Evolutionary conservation across 1,140 invertebrate species (phyloP).

Genomic region (Drosophila neocordata): DNA sequence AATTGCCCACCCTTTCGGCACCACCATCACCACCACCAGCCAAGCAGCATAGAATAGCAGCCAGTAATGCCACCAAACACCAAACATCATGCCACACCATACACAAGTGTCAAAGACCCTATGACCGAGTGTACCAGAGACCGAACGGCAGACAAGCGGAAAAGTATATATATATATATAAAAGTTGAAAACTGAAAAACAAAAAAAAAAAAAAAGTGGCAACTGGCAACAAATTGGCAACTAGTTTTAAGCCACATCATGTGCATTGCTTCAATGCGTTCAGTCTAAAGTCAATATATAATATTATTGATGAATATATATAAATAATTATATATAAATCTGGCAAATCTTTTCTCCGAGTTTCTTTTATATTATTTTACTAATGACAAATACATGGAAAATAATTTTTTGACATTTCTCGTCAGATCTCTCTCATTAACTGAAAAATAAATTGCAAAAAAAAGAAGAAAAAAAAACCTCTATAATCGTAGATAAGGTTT

Average conservation of each 20-base stretch:
- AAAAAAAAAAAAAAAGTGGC: neutral
- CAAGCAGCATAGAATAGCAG: neutral
- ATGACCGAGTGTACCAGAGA: constrained; percentile 74
- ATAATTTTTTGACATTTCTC: neutral
- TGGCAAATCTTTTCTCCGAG: neutral
- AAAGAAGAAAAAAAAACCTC: neutral
- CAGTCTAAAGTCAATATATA: neutral
- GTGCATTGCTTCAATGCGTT: neutral
- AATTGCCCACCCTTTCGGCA: constrained; percentile 48
- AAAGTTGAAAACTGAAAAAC: neutral
- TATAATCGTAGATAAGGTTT: neutral
- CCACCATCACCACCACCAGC: constrained; percentile 4
- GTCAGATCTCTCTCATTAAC: neutral
- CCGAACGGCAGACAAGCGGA: constrained; percentile 21
- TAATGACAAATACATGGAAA: neutral
- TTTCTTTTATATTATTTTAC: neutral
- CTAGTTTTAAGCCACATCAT: constrained; percentile 1
- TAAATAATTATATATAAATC: neutral
- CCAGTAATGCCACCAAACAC: constrained; percentile 5
- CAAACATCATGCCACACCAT: constrained; percentile 4
- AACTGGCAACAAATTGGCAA: constrained; percentile 2
- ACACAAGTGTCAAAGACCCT: constrained; percentile 76
- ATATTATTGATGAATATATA: too few species aligned
- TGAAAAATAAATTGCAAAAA: neutral
- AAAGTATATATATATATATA: neutral